Evolutionary conservation across 2,888 invertebrate genomes (phyloP).

Genomic region (Muscina levida): DNA sequence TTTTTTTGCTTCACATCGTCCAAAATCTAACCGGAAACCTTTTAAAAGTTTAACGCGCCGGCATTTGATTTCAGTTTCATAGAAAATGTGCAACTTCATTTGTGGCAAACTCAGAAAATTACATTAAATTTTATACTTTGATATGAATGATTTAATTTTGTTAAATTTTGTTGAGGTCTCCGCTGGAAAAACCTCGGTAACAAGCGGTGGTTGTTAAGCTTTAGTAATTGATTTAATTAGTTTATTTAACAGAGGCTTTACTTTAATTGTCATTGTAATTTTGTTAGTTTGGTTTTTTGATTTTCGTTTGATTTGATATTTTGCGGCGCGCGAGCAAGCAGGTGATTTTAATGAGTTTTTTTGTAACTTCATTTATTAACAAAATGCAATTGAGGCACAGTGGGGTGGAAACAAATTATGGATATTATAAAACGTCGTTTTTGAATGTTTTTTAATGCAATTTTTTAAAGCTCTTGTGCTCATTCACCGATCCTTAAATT

Average conservation of each 20-base stretch:
- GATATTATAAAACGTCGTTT: too few species aligned
- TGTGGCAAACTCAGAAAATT: neutral
- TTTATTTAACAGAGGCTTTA: constrained; percentile 51
- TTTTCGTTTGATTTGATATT: neutral
- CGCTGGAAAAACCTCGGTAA: too few species aligned
- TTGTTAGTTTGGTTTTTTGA: neutral
- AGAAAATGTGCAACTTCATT: neutral
- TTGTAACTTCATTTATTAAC: neutral
- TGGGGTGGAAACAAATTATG: neutral
- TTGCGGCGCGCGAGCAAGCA: neutral
- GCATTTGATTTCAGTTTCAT: constrained; percentile 17
- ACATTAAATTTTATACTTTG: constrained; percentile 19
- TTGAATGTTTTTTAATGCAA: too few species aligned
- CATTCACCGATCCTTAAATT: too few species aligned
- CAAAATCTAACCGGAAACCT: constrained; percentile 56
- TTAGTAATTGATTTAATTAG: constrained; percentile 63
- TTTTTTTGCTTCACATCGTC: constrained; percentile 8
- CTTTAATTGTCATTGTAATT: constrained; percentile 56
- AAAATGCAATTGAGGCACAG: neutral
- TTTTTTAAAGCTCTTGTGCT: too few species aligned
- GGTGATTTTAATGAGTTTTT: neutral
- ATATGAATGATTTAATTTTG: constrained; percentile 39
- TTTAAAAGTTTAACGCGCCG: constrained; percentile 62
- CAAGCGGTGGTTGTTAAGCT: constrained; percentile 41
- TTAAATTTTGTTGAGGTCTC: constrained; percentile 11